These are phyloP conservation scores for Saxicola maurus DNA, from an alignment of 2,797 vertebrate genomes.

Conservation along the genomic window DNA sequence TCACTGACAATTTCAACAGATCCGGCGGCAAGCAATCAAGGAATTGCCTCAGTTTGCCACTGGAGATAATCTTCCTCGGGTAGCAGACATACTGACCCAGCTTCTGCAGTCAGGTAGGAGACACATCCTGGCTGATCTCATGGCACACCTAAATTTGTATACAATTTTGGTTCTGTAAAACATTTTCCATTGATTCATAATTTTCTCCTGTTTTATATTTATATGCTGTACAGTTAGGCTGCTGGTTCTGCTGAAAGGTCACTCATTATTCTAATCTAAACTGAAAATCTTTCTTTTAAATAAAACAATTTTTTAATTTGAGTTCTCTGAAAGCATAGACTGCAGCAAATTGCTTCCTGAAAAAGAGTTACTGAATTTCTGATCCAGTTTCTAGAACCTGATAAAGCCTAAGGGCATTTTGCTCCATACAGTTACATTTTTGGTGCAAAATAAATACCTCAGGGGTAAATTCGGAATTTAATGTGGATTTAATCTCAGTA, in stretches of 20 bases:
- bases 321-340: not conserved
- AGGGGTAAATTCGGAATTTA: not conserved
- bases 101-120: slow-evolving; percentile 91
- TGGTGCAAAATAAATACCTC: not conserved
- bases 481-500: not conserved
- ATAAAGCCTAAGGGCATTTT: not conserved
- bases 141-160: not conserved
- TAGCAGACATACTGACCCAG: slow-evolving; percentile 96
- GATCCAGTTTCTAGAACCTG: not conserved
- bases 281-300: not conserved
- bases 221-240: not conserved
- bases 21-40: slow-evolving; percentile 95
- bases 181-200: not conserved
- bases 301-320: not conserved
- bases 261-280: not conserved
- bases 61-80: slow-evolving; percentile 93
- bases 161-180: not conserved
- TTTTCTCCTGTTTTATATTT: not conserved
- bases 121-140: not conserved
- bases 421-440: not conserved
- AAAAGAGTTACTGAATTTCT: not conserved
- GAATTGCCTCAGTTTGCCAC: slow-evolving; percentile 95
- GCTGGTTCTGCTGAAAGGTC: not conserved
- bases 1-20: slow-evolving; percentile 71
- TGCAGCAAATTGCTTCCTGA: not conserved